phyloP scores from a whole-genome alignment of 2,113 vertebrate genomes.

The Hippocampus abdominalis region DNA sequence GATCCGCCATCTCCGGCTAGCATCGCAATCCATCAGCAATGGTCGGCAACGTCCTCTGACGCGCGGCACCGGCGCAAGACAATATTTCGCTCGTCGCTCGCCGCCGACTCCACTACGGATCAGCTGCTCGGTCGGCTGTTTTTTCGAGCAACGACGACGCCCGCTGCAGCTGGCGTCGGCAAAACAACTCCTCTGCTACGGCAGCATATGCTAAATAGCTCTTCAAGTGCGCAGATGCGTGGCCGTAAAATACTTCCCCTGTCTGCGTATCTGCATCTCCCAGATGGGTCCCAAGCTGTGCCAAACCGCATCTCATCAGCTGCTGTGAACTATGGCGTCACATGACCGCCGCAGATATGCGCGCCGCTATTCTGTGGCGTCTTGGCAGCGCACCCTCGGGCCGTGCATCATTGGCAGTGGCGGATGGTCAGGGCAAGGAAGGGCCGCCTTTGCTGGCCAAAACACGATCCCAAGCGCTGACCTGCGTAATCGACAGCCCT shows the following conservation, averaged over 20 bases:
- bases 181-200: conserved; percentile 59
- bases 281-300: conserved; percentile 67
- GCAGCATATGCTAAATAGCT: conserved; percentile 77
- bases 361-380: conserved; percentile 56
- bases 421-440: conserved; percentile 1
- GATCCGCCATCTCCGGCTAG: too few species aligned
- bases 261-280: conserved; percentile 64
- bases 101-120: conserved; percentile 35
- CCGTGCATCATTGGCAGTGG: conserved; percentile 58
- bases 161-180: conserved; percentile 66
- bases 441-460: not conserved
- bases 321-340: conserved; percentile 62
- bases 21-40: conserved; percentile 26
- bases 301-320: conserved; percentile 70
- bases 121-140: conserved; percentile 61
- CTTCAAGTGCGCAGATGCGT: conserved; percentile 65
- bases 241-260: conserved; percentile 60
- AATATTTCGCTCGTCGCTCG: conserved; percentile 21
- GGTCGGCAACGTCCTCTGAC: conserved; percentile 30
- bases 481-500: not conserved
- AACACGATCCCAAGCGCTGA: not conserved
- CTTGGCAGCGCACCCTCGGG: conserved; percentile 60
- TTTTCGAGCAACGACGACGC: conserved; percentile 58
- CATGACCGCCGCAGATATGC: conserved; percentile 55
- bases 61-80: conserved; percentile 15